Percentiles rank a stretch among this genome's conserved stretches.
phyloP scores from a whole-genome alignment of 1,140 invertebrate species.

The Bombus breviceps region DNA sequence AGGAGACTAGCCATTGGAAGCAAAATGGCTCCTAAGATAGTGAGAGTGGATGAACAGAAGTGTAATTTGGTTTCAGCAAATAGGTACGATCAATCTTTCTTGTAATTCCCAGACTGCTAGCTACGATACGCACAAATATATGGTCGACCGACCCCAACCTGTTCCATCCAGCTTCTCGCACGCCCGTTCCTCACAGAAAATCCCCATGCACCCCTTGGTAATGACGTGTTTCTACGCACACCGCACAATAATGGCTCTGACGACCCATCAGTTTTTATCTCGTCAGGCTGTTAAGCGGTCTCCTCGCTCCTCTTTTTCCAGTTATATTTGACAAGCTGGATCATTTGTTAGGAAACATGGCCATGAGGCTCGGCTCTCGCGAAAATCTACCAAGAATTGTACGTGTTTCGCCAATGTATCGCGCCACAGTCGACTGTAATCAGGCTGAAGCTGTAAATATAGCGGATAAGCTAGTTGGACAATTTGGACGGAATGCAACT shows the following conservation, averaged over 20 bases:
- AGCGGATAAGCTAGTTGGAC: conserved; percentile 33
- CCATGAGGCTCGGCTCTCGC: neutral
- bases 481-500: conserved; percentile 25
- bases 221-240: conserved; percentile 50
- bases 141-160: conserved; percentile 32
- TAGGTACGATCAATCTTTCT: conserved; percentile 74
- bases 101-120: conserved; percentile 52
- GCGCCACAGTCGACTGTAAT: neutral
- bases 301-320: conserved; percentile 18
- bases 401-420: neutral
- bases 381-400: neutral
- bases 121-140: conserved; percentile 63
- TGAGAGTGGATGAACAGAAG: conserved; percentile 48
- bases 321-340: conserved; percentile 48
- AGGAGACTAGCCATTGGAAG: conserved; percentile 16
- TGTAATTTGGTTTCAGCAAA: conserved; percentile 72
- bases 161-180: neutral
- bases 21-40: conserved; percentile 54
- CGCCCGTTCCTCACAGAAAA: conserved; percentile 24
- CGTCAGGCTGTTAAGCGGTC: conserved; percentile 60
- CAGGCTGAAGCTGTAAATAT: conserved; percentile 19
- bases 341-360: conserved; percentile 38
- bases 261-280: conserved; percentile 68
- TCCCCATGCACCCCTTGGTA: conserved; percentile 25
- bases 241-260: conserved; percentile 55